phyloP scores from a whole-genome alignment of 2,888 invertebrate species.

The Acanthoscelides obtectus region DNA sequence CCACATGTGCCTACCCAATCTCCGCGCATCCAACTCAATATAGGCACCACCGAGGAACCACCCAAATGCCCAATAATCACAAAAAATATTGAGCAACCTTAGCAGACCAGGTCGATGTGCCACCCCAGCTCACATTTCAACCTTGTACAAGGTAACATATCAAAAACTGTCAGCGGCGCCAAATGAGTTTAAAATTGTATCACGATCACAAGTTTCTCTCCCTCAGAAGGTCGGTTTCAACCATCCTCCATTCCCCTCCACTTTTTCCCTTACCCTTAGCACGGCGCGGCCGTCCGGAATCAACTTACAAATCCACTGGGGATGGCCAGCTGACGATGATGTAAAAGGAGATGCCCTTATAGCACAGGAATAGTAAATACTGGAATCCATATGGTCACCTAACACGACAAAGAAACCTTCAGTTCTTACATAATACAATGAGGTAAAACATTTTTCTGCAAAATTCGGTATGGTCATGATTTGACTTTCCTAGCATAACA shows the following conservation, averaged over 20 bases:
- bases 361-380: background rate
- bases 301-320: conserved; percentile 46
- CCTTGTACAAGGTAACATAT: background rate
- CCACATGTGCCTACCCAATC: too few species aligned
- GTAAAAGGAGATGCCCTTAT: conserved; percentile 32
- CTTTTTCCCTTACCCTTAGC: conserved; percentile 6
- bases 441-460: too few species aligned
- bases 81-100: too few species aligned
- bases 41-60: too few species aligned
- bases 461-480: too few species aligned
- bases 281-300: conserved; percentile 32
- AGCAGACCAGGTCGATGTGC: background rate
- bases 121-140: background rate
- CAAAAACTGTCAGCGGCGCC: background rate
- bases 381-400: too few species aligned
- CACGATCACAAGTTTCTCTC: background rate
- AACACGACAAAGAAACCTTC: too few species aligned
- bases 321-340: conserved; percentile 44
- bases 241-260: conserved; percentile 8
- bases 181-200: conserved; percentile 3
- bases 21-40: too few species aligned
- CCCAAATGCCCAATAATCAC: too few species aligned
- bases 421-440: too few species aligned
- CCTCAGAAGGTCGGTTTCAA: conserved; percentile 2
- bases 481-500: too few species aligned